Base-by-base conservation (phyloP, 2,113 vertebrate species). In the Pandion haliaetus region DNA sequence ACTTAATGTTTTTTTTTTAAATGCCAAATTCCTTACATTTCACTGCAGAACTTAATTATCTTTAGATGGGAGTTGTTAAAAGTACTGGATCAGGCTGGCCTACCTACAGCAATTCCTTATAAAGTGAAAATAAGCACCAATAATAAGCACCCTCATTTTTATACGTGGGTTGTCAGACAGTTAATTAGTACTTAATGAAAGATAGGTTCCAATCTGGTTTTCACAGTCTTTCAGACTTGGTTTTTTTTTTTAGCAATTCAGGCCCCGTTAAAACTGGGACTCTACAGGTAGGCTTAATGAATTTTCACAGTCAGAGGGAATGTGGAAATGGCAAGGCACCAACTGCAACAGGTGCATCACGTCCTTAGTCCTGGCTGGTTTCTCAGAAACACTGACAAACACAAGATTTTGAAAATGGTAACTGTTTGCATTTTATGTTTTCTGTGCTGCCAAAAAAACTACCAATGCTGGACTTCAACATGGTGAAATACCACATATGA, bases 111-210 rank as follows among this genome's bases (percentile, higher is more conserved):
- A 82, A 72, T 73, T 66, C n/a, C 24, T 57, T 78, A 74, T 20
- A 65, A 47, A 80, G 38, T 55, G 62, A 79, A 90, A 97, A 94
- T 77, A 87, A 96, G 88, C 80, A 88, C 78, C 85, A 86, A 50
- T 82, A 94, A 59, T 71, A 67, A 88, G 67, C 79, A 55, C 79
- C 52, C 49, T 71, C 50, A 65, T 55, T 96, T 95, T 90, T 93
- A 17, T 77, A 72, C 2, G 15, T 89, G 85, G 86, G 80, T 52
- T 90, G 88, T 78, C 88, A 95, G 91, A 93, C 85, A 90, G 88
- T 87, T 97, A 92, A 95, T 97, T 94, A 88, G 89, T 77, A 36
- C 45, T 66, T 66, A 80, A 91, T 89, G 91, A 93, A 91, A 80
- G 57, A 77, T 42, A n/a, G 59, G 52, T 79, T 92, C 73, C 66